Evolutionary conservation across 2,888 invertebrate species (phyloP).

Genomic region (Parnassius apollo): DNA sequence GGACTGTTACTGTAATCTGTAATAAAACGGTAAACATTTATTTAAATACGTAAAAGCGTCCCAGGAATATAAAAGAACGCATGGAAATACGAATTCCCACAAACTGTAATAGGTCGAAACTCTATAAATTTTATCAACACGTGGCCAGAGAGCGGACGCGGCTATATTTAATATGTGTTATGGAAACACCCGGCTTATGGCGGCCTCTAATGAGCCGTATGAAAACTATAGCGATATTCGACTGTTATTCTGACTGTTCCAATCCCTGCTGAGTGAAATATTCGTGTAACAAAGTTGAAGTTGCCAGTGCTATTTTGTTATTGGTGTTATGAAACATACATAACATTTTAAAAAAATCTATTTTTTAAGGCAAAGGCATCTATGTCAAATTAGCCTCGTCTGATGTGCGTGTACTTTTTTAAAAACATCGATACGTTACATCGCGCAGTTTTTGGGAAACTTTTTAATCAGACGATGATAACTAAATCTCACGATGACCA

Average conservation of each 20-base stretch:
- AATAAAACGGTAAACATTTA: too few species aligned
- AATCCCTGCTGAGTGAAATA: not conserved
- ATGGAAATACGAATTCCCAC: constrained; percentile 9
- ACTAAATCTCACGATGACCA: too few species aligned
- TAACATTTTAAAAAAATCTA: too few species aligned
- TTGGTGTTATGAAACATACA: too few species aligned
- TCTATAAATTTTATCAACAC: constrained; percentile 46
- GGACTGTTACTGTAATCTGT: too few species aligned
- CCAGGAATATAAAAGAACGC: not conserved
- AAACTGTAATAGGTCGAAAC: constrained; percentile 29
- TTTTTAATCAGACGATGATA: too few species aligned
- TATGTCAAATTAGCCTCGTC: too few species aligned
- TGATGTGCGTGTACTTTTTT: too few species aligned
- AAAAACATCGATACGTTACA: too few species aligned
- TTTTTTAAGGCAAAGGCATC: too few species aligned
- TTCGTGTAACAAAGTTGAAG: not conserved
- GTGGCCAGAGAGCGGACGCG: constrained; percentile 42
- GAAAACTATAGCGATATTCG: constrained; percentile 1
- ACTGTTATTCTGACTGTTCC: too few species aligned
- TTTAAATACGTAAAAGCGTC: not conserved
- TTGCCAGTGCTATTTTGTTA: not conserved
- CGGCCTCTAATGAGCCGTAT: constrained; percentile 1
- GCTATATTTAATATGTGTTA: constrained; percentile 39
- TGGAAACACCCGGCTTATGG: constrained; percentile 26
- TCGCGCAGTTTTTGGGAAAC: too few species aligned